phyloP scores from a whole-genome alignment of 2,113 vertebrate genomes.

The Thalassoma bifasciatum region DNA sequence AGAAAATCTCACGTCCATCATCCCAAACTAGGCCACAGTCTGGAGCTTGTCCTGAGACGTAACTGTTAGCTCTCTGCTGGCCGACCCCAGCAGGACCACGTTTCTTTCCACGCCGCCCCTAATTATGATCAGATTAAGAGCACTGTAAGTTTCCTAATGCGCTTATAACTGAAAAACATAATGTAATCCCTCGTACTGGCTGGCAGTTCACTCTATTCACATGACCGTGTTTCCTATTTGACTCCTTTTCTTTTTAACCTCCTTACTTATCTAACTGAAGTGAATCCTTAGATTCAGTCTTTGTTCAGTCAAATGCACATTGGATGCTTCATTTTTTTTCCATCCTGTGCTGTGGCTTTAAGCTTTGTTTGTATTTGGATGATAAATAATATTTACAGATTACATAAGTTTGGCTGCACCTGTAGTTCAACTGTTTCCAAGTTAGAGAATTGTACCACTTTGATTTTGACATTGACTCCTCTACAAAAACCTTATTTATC shows the following conservation, averaged over 20 bases:
- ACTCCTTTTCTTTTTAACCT: slow-evolving; percentile 9
- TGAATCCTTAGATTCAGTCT: not conserved
- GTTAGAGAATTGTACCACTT: not conserved
- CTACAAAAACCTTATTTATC: slow-evolving; percentile 1
- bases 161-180: slow-evolving; percentile 70
- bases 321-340: slow-evolving; percentile 3
- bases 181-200: slow-evolving; percentile 58
- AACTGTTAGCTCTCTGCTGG: slow-evolving; percentile 47
- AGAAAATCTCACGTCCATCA: slow-evolving; percentile 27
- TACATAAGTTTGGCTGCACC: slow-evolving; percentile 1
- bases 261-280: slow-evolving; percentile 8
- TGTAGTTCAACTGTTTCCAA: not conserved
- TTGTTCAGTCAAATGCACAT: not conserved
- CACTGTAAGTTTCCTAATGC: slow-evolving; percentile 72
- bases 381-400: slow-evolving; percentile 25
- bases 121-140: slow-evolving; percentile 82
- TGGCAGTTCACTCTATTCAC: slow-evolving; percentile 55
- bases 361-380: slow-evolving; percentile 11
- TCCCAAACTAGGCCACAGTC: slow-evolving; percentile 38
- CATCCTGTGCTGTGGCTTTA: not conserved
- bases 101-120: slow-evolving; percentile 65
- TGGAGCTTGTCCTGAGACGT: slow-evolving; percentile 45
- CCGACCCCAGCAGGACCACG: slow-evolving; percentile 58
- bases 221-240: slow-evolving; percentile 53
- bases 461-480: slow-evolving; percentile 1